A percentile compares a stretch with the other conserved stretches of the same genome.
These are phyloP conservation scores for Macrophya alboannulata DNA, from an alignment of 2,888 invertebrate genomes.

Conservation along the genomic window DNA sequence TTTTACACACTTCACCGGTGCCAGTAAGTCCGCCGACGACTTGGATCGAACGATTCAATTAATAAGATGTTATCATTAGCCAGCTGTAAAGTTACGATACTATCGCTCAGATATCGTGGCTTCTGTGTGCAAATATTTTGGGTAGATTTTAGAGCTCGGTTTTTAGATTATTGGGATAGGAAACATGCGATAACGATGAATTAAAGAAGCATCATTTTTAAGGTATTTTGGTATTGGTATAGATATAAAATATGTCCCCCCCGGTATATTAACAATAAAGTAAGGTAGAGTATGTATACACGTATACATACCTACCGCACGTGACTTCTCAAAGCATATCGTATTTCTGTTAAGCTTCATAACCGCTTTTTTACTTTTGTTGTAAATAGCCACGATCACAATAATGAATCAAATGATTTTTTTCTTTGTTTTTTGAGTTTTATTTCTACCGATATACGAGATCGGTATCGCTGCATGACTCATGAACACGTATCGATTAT, in stretches of 20 bases:
- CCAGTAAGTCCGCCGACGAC: background rate
- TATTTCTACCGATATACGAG: background rate
- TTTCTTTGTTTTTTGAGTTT: background rate
- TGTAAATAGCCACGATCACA: background rate
- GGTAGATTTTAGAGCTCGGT: background rate
- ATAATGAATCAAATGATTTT: constrained; percentile 1
- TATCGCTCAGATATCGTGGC: background rate
- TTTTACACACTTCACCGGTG: background rate
- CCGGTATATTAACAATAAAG: constrained; percentile 20
- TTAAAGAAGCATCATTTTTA: background rate
- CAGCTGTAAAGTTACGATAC: background rate
- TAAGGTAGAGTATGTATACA: background rate
- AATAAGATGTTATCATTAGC: background rate
- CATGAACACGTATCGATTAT: constrained; percentile 27
- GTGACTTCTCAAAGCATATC: constrained; percentile 44
- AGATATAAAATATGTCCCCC: background rate
- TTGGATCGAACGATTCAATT: background rate
- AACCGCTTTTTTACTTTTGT: constrained; percentile 15
- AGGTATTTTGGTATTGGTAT: background rate
- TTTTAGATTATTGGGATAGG: background rate
- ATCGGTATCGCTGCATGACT: constrained; percentile 45
- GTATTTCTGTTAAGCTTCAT: constrained; percentile 11
- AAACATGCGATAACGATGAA: background rate
- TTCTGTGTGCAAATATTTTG: background rate
- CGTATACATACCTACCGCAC: constrained; percentile 6